Conservation (phyloP, 2,113 vertebrate genomes). For the Psophia crepitans region DNA sequence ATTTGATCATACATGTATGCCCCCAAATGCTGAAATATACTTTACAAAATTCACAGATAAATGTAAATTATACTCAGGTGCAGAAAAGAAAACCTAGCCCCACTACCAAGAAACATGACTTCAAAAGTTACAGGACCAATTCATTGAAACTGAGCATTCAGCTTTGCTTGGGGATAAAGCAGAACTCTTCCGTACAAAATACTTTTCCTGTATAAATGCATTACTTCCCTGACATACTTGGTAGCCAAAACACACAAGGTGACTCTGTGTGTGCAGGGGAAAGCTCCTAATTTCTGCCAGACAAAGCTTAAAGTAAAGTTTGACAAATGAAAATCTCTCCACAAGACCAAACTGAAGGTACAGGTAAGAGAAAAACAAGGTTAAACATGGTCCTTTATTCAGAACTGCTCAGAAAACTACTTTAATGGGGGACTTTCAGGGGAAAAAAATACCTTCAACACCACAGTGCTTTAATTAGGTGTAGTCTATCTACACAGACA, state of each 20-base stretch:
- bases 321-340: background rate
- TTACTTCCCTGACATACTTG: background rate
- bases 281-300: background rate
- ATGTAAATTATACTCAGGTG: background rate
- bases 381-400: background rate
- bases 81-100: background rate
- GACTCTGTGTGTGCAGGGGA: background rate
- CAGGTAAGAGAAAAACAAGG: background rate
- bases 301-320: background rate
- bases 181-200: background rate
- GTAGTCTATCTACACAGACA: background rate
- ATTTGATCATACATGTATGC: background rate
- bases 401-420: background rate
- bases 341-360: background rate
- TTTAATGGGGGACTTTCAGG: background rate
- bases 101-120: background rate
- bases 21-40: background rate
- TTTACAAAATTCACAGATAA: background rate
- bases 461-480: background rate
- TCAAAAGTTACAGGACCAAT: background rate
- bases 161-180: background rate
- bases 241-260: background rate
- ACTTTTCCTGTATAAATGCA: background rate
- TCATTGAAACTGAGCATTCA: background rate
- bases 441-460: background rate